Base-by-base conservation (phyloP, 2,888 invertebrate species). In the Andrena haemorrhoa region DNA sequence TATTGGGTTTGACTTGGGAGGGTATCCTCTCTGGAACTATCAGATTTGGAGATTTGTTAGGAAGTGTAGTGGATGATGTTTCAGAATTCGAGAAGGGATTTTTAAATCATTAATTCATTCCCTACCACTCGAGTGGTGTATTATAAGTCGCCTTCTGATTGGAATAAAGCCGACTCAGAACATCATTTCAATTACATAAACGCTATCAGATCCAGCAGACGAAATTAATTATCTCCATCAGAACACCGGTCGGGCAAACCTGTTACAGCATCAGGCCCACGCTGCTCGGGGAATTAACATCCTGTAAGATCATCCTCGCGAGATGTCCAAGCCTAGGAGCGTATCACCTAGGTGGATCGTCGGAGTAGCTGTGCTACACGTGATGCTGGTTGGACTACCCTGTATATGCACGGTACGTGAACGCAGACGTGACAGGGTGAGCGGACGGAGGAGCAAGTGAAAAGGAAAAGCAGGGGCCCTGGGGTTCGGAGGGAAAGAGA, bases 401-500 rank as follows among this genome's bases (percentile, higher is more conserved):
- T 81, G 77, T 83, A 83, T 76, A 70, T 63, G 5, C 10, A 23
- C 7, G 5, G 41, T 20, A 49, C 53, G 51, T 33, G 66, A 56
- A 58, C 60, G 49, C 7, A 41, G 26, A 73, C 70, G 78, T 63
- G 79, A 71, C 84, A 76, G 80, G 83, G 79, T 81, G 82, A 81
- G 79, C 79, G 82, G 73, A 80, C 81, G 83, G 80, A 79, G 77
- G 78, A 84, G 83, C 65, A 56, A 85, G 83, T 78, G 77, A 84
- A 82, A 82, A 75, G 79, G 79, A 66, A 85, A 73, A 73, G 53
- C 70, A 41, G 73, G 78, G 33, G 78, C 53, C 82, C 81, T 78
- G 86, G 68, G 69, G 84, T 58, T 76, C 81, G 78, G 79, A 76
- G 83, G 86, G 83, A 83, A 83, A 81, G 82, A 83, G 73, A 83